Base-by-base conservation (phyloP, 2,888 invertebrate genomes). In the Brachyptera putata region DNA sequence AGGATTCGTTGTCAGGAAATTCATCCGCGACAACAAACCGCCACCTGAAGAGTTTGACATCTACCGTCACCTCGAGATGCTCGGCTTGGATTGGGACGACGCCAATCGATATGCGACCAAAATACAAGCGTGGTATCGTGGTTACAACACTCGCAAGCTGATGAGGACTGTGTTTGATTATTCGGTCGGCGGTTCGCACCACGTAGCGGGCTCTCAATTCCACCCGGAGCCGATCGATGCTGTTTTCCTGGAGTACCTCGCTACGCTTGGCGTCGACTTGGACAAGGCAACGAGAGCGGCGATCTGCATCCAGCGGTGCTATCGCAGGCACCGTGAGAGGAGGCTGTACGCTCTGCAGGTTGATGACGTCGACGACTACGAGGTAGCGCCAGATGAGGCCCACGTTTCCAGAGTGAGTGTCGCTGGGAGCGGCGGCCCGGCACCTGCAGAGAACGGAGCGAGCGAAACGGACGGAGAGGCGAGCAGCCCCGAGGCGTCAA, bases 61-160 rank as follows among this genome's bases (percentile, higher is more conserved):
- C 30, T 30, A 30, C 30, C 30, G 7, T 30, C 30, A 46, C 24
- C 46, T 46, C 5, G 21, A 18, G 1, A 5, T n/a, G 21, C 22
- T 16, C 3, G 24, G 24, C 9, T n/a, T 46, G 9, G n/a, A 7
- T 11, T n/a, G n/a, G 7, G 46, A 46, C 4, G 9, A n/a, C 11
- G 46, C 46, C 2, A 5, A n/a, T 2, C 9, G 24, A 7, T 24
- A 24, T 21, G 50, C 21, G 1, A 50, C 16, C 50, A 50, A 50
- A 14, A 34, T 50, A 3, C 50, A 50, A 30, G 50, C 50, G 30
- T 3, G 3, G 14, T 50, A 30, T 16, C 50, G 50, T 16, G 50
- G 50, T 11, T 18, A 50, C 30, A 16, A 30, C 5, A 14, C 9
- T n/a, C 26, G 50, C 14, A 30, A n/a, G 30, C 14, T 16, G 16